Evolutionary conservation across 2,797 vertebrate genomes (phyloP).

Genomic region (Distichodus sexfasciatus): DNA sequence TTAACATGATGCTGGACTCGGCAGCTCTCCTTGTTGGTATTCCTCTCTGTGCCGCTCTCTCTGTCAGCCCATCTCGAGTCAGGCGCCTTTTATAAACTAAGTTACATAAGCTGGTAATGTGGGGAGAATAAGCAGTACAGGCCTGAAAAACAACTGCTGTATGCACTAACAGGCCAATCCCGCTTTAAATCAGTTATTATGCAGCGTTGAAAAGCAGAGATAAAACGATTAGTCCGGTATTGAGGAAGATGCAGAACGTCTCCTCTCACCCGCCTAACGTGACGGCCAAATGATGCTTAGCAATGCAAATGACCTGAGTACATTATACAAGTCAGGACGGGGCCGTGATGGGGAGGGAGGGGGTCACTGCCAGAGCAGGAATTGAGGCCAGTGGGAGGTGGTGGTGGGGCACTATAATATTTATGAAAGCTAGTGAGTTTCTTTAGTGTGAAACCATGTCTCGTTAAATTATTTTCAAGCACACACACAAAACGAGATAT

Average conservation of each 20-base stretch:
- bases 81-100: slow-evolving; percentile 65
- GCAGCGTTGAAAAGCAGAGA: slow-evolving; percentile 60
- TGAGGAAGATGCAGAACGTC: slow-evolving; percentile 48
- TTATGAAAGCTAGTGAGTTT: slow-evolving; percentile 54
- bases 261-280: slow-evolving; percentile 32
- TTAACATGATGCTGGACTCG: slow-evolving; percentile 37
- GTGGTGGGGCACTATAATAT: slow-evolving; percentile 54
- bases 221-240: slow-evolving; percentile 64
- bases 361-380: slow-evolving; percentile 27
- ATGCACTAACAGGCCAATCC: slow-evolving; percentile 66
- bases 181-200: slow-evolving; percentile 64
- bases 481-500: too few relatives aligned
- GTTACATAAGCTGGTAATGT: slow-evolving; percentile 64
- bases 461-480: too few relatives aligned
- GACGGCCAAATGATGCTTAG: slow-evolving; percentile 69
- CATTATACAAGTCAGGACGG: slow-evolving; percentile 44
- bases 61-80: slow-evolving; percentile 43
- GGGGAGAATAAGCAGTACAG: slow-evolving; percentile 24
- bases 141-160: slow-evolving; percentile 48
- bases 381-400: slow-evolving; percentile 32
- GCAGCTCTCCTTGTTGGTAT: slow-evolving; percentile 46
- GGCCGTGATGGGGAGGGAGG: slow-evolving; percentile 41
- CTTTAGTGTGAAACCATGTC: slow-evolving; percentile 52
- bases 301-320: slow-evolving; percentile 61
- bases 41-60: slow-evolving; percentile 43